phyloP scores from a whole-genome alignment of 2,113 vertebrate species.

The Epinephelus cyanopodus region DNA sequence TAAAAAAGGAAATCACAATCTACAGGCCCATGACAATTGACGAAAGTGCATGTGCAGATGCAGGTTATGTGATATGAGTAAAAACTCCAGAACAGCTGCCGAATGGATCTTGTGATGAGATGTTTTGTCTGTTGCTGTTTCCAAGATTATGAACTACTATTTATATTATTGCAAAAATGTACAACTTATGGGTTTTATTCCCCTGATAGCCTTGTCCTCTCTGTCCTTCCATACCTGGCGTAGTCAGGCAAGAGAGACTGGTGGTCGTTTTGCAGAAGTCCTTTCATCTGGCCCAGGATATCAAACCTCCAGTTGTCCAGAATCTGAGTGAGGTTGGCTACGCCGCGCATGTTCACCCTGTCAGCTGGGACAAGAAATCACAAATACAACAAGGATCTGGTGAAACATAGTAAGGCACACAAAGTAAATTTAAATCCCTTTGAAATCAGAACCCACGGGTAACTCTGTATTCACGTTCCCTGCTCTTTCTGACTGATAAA shows the following conservation, averaged over 20 bases:
- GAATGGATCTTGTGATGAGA: too few relatives aligned
- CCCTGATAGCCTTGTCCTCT: not conserved
- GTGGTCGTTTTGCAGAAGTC: slow-evolving; percentile 84
- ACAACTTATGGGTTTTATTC: not conserved
- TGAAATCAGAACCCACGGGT: not conserved
- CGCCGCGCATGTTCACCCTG: slow-evolving; percentile 82
- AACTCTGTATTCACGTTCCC: not conserved
- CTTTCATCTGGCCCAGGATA: slow-evolving; percentile 83
- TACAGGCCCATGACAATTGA: not conserved
- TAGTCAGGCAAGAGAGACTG: slow-evolving; percentile 86
- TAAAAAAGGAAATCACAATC: not conserved
- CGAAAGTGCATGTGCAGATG: not conserved
- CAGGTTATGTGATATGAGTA: not conserved
- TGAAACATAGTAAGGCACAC: not conserved
- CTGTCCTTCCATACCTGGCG: slow-evolving; percentile 71
- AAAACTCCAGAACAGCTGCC: not conserved
- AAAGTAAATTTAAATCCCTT: not conserved
- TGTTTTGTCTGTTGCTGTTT: too few relatives aligned
- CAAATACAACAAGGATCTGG: not conserved
- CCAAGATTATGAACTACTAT: too few relatives aligned
- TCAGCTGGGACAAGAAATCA: slow-evolving; percentile 73
- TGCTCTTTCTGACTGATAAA: not conserved
- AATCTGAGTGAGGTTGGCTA: slow-evolving; percentile 85
- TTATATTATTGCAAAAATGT: too few relatives aligned
- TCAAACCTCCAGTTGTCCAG: slow-evolving; percentile 88